Percentiles rank a stretch among this genome's conserved stretches.
These are phyloP conservation scores for Apodemia duryi DNA, from an alignment of 2,888 invertebrate species.

Conservation along the genomic window DNA sequence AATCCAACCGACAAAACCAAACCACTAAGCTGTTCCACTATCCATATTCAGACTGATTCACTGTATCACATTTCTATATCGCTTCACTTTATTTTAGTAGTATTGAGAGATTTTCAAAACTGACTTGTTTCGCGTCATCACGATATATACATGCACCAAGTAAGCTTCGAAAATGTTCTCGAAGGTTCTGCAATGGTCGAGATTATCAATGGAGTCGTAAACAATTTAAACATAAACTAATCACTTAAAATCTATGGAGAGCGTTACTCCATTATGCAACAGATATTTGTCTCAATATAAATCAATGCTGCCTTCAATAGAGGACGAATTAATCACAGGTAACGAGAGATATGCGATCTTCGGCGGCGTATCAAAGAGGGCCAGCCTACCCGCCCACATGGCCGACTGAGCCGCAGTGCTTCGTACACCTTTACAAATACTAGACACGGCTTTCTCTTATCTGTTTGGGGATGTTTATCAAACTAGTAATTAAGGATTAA, in stretches of 20 bases:
- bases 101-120: too few relatives aligned
- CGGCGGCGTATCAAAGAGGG: constrained; percentile 7
- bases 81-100: too few relatives aligned
- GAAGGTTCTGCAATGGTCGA: too few relatives aligned
- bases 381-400: neutral
- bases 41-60: too few relatives aligned
- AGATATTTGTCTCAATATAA: constrained; percentile 10
- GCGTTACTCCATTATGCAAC: constrained; percentile 12
- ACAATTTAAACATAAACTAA: neutral
- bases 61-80: too few relatives aligned
- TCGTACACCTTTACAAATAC: constrained; percentile 1
- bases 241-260: neutral
- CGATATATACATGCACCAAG: too few relatives aligned
- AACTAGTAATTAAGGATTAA: too few relatives aligned
- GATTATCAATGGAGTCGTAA: neutral
- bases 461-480: too few relatives aligned
- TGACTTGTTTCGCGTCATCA: too few relatives aligned
- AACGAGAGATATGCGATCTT: constrained; percentile 13
- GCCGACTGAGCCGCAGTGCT: neutral
- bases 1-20: too few relatives aligned
- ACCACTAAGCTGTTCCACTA: too few relatives aligned
- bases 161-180: too few relatives aligned
- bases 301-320: neutral
- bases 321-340: constrained; percentile 8
- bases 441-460: neutral